phyloP scores from a whole-genome alignment of 2,113 vertebrate species.

The Tragelaphus scriptus region DNA sequence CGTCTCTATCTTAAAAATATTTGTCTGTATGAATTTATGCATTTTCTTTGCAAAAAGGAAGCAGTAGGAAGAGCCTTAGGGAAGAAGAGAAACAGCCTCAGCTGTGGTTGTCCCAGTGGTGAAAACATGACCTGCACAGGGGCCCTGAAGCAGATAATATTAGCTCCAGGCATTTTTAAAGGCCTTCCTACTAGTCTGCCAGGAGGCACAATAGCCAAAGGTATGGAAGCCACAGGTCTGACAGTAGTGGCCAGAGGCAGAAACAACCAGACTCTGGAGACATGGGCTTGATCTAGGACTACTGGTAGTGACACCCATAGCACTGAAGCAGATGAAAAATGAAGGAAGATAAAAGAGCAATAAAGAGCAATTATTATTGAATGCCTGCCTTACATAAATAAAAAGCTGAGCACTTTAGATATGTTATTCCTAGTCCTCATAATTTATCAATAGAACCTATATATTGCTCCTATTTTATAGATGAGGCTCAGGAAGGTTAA shows the following conservation, averaged over 20 bases:
- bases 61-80: neutral
- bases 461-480: neutral
- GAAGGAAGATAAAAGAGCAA: neutral
- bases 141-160: neutral
- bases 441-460: neutral
- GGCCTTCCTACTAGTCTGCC: neutral
- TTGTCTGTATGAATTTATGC: neutral
- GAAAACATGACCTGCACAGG: neutral
- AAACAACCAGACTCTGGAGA: neutral
- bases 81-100: neutral
- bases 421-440: neutral
- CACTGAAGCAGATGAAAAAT: neutral
- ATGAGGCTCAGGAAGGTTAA: neutral
- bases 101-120: neutral
- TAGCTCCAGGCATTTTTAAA: neutral
- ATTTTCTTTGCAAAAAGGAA: constrained; percentile 9
- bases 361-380: neutral
- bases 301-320: neutral
- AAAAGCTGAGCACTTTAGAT: neutral
- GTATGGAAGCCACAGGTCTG: neutral
- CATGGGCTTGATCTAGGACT: neutral
- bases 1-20: neutral
- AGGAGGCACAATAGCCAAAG: neutral
- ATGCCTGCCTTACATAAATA: neutral
- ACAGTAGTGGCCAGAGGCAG: neutral